Percentiles rank a stretch among this genome's conserved stretches.
Evolutionary conservation across 1,140 invertebrate genomes (phyloP).

Genomic region (Pseudomyrmex flavicornis): DNA sequence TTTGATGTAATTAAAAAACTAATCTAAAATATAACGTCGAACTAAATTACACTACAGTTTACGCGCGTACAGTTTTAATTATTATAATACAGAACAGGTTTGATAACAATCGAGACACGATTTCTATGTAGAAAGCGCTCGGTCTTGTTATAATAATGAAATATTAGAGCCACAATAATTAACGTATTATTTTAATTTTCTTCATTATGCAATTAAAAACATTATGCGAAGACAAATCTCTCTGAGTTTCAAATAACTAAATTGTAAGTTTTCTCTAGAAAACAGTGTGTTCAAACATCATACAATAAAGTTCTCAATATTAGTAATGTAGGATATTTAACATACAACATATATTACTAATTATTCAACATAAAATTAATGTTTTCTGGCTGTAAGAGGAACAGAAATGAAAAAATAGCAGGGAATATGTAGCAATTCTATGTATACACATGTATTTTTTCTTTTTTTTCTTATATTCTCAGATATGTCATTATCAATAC

Average conservation of each 20-base stretch:
- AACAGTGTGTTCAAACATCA: background rate
- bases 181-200: constrained; percentile 68
- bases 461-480: background rate
- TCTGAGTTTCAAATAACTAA: constrained; percentile 6
- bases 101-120: constrained; percentile 14
- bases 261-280: background rate
- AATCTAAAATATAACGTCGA: background rate
- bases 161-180: constrained; percentile 31
- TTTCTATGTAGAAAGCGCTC: constrained; percentile 46
- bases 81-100: constrained; percentile 36
- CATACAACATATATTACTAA: background rate
- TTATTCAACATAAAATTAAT: background rate
- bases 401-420: background rate
- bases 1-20: constrained; percentile 48
- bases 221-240: constrained; percentile 8
- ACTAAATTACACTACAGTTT: background rate
- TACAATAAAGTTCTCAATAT: background rate
- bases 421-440: constrained; percentile 6
- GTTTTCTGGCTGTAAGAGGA: background rate
- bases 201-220: constrained; percentile 32
- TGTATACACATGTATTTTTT: no score
- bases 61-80: constrained; percentile 5
- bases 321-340: background rate
- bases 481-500: background rate
- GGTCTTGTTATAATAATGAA: background rate